Base-by-base conservation (phyloP, 2,888 invertebrate species). In the Cybosia mesomella region DNA sequence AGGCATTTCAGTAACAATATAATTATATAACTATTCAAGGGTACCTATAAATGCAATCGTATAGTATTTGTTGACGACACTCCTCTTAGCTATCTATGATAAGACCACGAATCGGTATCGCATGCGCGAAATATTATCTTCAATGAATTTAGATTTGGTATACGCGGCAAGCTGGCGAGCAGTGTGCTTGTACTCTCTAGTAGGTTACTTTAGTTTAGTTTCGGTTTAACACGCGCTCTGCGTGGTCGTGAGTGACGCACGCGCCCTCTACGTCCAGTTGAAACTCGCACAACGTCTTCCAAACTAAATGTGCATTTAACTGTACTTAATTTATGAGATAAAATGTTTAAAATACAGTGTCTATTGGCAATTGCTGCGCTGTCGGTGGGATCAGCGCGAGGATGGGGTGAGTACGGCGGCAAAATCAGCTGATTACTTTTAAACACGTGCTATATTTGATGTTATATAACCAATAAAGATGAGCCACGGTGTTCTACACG, bases 261-360 rank as follows among this genome's bases (percentile, higher is more conserved):
- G 89, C 89, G 88, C 86, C 87, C 78, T 81, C 85, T 87, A 85
- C 86, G 87, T 87, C 79, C 15, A 84, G 32, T 87, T 87, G 89
- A 91, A 92, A 93, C 92, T 92, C 93, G 82, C 81, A 85, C 87
- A 82, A 85, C 82, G 68, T 75, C 71, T 72, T 85, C 70, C 81
- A 74, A 84, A 87, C 79, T 87, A 84, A 78, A 92, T 89, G 92
- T 92, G 90, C 87, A 90, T 90, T 89, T 91, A 89, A 85, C 79
- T 81, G 71, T 72, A 83, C 79, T 82, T 76, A 79, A 85, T 92
- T 92, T 83, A 92, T 94, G 89, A 93, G 88, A 90, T 85, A 94
- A 92, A 91, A 95, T 95, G 94, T 92, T 89, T 83, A 88, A 78
- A 86, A 80, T 79, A 80, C 88, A 88, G 89, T 92, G 91, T 85